phyloP scores from a whole-genome alignment of 2,888 invertebrate species.

The Eledone cirrhosa region DNA sequence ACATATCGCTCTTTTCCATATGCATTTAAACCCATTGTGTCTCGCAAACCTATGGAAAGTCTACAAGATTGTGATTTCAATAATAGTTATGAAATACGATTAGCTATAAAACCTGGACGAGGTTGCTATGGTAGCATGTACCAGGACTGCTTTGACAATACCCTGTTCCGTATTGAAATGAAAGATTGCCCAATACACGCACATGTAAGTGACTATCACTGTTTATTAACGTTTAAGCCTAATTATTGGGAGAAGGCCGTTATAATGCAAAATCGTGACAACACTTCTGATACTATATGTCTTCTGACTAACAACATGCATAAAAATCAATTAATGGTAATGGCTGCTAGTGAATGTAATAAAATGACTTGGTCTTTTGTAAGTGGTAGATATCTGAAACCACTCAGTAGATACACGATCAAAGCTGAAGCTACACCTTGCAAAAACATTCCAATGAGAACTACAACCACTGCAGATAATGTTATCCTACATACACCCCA shows the following conservation, averaged over 20 bases:
- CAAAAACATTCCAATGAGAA: constrained; percentile 40
- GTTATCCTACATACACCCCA: not conserved
- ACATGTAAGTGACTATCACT: constrained; percentile 40
- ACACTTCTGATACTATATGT: constrained; percentile 45
- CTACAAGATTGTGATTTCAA: constrained; percentile 44
- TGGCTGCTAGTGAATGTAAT: constrained; percentile 51
- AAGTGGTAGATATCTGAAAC: constrained; percentile 40
- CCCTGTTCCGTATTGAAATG: constrained; percentile 46
- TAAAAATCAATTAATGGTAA: constrained; percentile 40
- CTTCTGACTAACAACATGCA: constrained; percentile 47
- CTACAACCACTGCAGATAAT: constrained; percentile 30
- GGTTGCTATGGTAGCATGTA: constrained; percentile 49
- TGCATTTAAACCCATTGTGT: constrained; percentile 47
- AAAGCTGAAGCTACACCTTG: constrained; percentile 43
- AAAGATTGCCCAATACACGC: constrained; percentile 37
- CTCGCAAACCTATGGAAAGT: constrained; percentile 32
- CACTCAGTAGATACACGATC: constrained; percentile 42
- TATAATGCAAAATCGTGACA: constrained; percentile 46
- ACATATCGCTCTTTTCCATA: constrained; percentile 43
- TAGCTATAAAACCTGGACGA: constrained; percentile 40
- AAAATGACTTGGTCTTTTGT: constrained; percentile 47
- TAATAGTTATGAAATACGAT: constrained; percentile 41
- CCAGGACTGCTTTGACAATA: constrained; percentile 47
- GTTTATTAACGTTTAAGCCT: constrained; percentile 49
- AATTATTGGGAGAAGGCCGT: constrained; percentile 53